Base-by-base conservation (phyloP, 2,113 vertebrate species). In the Gambusia holbrooki region DNA sequence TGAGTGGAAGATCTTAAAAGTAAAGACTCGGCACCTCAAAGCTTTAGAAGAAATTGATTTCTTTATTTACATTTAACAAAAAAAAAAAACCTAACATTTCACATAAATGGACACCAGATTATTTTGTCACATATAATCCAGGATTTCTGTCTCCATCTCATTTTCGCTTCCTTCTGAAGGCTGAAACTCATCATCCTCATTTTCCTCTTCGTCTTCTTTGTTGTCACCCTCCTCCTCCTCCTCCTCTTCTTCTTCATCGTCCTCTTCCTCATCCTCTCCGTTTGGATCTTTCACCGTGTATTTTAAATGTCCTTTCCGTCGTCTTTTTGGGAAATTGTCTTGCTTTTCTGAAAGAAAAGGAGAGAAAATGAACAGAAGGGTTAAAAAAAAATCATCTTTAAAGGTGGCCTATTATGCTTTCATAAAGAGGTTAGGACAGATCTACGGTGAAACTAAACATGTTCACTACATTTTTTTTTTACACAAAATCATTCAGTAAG, bases 61-160 rank as follows among this genome's bases (percentile, higher is more conserved):
- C 35, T 87, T 89, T 88, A 88, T 86, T 87, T 76, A 68, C n/a
- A 76, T n/a, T 22, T 1, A 29, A 13, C 27, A 45, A 60, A 10
- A 33, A 5, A 22, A 45, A 60, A 10, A 33, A 12, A 30, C 17
- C 40, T 1, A 15, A 42, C 40, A 15, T 5, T 48, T 19, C 19
- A 48, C 45, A 30, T 58, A 28, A 3, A 69, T 29, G 9, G 0
- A 64, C 25, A 63, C 6, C 40, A 19, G 11, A 28, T 32, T 19
- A 19, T 54, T 30, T 74, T 30, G 29, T 94, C 84, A 98, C 76
- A 99, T 94, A 0, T 98, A 99, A 88, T 98, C 97, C 60, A 98
- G 90, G 28, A 99, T 96, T 89, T 99, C 98, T 0, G 97, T 98
- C 91, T 98, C 97, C 98, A 99, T 99, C 92, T 99, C 98, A 17